Evolutionary conservation across 2,797 vertebrate species (phyloP), one percentile per base, ranked within the genome.

Genomic region (Peromyscus nudipes): DNA sequence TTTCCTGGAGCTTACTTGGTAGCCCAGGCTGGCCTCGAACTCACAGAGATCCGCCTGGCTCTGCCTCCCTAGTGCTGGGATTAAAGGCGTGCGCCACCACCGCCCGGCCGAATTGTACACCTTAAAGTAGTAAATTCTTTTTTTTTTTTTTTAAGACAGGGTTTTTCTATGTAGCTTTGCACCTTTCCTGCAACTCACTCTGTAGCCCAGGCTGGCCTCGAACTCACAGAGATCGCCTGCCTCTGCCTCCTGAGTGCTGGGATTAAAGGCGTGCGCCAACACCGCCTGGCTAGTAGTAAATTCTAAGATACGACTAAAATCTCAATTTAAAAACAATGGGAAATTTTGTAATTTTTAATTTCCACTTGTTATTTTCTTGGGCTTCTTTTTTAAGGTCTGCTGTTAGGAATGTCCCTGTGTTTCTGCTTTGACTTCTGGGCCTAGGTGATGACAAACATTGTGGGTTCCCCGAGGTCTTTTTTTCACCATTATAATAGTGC

Each of bases 361-460:
- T 77, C 29, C 13, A 27, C 62, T 55, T 96, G 83, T 57, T 71
- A 67, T 92, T 73, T 86, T 62, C 81, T 92, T 87, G 43, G 76
- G 31, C 0, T 49, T 96, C 6, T 37, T 80, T 94, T 83, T 87
- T 19, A 55, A 81, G 10, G 49, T 91, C 77, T 7, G 12, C 31
- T 65, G 40, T 31, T 96, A 64, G 62, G 25, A 25, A 87, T 46
- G 89, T 4, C 6, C 37, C 17, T 67, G 0, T 34, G 71, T 67
- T 75, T 87, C 17, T 90, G 49, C 67, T 94, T 94, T 77, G 69
- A 80, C 71, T 77, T 92, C 52, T 71, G 85, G 69, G 65, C 21
- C 82, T 85, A 52, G 49, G 52, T 69, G 86, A 46, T 65, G 57
- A 67, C 21, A 80, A 65, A 31, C 11, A 21, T 27, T 46, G 46